phyloP scores from a whole-genome alignment of 2,888 invertebrate genomes.

The Pseudolycoriella hygida region DNA sequence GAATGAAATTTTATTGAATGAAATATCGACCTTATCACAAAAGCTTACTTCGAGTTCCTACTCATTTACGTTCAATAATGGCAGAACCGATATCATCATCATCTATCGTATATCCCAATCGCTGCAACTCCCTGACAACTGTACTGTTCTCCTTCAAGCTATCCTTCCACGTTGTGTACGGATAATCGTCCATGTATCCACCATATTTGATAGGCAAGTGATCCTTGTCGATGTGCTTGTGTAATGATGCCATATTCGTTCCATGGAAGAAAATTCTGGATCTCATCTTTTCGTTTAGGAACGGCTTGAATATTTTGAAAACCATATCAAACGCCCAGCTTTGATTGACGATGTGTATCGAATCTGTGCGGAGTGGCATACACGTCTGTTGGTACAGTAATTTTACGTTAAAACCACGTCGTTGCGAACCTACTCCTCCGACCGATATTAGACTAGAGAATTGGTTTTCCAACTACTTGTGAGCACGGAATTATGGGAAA shows the following conservation, averaged over 20 bases:
- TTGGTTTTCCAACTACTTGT: no score
- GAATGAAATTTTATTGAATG: no score
- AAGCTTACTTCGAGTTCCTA: no score
- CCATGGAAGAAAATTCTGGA: constrained; percentile 44
- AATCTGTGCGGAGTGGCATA: constrained; percentile 53
- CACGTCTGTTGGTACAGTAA: constrained; percentile 34
- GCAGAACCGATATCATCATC: constrained; percentile 4
- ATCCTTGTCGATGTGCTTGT: constrained; percentile 50
- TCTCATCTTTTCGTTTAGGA: constrained; percentile 49
- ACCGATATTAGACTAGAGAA: no score
- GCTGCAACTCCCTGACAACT: constrained; percentile 43
- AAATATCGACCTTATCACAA: no score
- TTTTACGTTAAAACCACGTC: background rate
- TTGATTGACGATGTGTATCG: constrained; percentile 62
- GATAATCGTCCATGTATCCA: constrained; percentile 44
- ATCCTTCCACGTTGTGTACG: constrained; percentile 57
- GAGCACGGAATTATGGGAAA: no score
- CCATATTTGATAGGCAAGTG: constrained; percentile 44
- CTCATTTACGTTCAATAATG: background rate
- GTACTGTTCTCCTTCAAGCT: constrained; percentile 36
- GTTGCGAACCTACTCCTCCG: no score
- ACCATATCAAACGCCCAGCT: constrained; percentile 68
- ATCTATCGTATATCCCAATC: constrained; percentile 41
- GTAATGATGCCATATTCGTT: constrained; percentile 49
- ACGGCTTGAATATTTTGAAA: constrained; percentile 59